These are phyloP conservation scores for Drosophila ezoana DNA, from an alignment of 2,888 invertebrate genomes.

Conservation along the genomic window DNA sequence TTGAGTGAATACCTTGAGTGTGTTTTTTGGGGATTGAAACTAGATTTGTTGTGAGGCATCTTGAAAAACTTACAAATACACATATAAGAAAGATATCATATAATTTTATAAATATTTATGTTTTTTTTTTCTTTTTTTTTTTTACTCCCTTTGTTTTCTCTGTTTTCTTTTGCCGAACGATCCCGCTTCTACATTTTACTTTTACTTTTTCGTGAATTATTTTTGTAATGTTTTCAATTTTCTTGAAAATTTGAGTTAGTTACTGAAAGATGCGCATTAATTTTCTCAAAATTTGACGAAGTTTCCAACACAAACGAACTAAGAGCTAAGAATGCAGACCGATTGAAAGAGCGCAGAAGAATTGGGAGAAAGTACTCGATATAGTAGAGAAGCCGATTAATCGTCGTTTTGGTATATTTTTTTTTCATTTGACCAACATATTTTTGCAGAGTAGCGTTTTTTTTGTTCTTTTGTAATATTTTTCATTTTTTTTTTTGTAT, in stretches of 20 bases:
- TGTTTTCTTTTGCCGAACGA: conserved; percentile 78
- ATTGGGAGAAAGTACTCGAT: conserved; percentile 33
- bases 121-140: conserved; percentile 33
- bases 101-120: conserved; percentile 33
- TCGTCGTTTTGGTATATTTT: conserved; percentile 23
- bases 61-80: conserved; percentile 65
- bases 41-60: conserved; percentile 48
- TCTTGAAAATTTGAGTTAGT: conserved; percentile 26
- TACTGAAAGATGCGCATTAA: conserved; percentile 54
- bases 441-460: conserved; percentile 19
- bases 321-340: conserved; percentile 30
- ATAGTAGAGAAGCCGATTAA: conserved; percentile 41
- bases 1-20: conserved; percentile 63
- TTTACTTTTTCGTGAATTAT: conserved; percentile 57
- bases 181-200: conserved; percentile 84
- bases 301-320: conserved; percentile 39
- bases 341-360: conserved; percentile 56
- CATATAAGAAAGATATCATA: conserved; percentile 33
- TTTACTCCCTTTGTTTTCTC: conserved; percentile 34
- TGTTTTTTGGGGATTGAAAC: conserved; percentile 31
- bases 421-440: conserved; percentile 20
- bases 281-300: conserved; percentile 69
- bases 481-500: conserved; percentile 35
- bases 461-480: conserved; percentile 37
- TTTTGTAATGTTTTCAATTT: conserved; percentile 45